Percentiles rank a stretch among this genome's conserved stretches.
phyloP scores from a whole-genome alignment of 2,888 invertebrate species.

The Euzophera pinguis region DNA sequence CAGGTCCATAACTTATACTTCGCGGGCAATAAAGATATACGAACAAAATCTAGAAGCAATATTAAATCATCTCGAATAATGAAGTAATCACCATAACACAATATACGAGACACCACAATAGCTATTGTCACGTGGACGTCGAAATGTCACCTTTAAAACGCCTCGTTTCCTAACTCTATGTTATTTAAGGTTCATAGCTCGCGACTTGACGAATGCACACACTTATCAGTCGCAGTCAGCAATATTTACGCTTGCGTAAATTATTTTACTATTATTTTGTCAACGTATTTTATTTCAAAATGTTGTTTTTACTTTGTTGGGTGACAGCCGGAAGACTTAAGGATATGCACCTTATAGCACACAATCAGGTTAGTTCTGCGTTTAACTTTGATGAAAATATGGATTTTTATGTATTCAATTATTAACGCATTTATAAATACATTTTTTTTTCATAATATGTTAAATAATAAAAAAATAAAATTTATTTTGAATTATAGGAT shows the following conservation, averaged over 20 bases:
- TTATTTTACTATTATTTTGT: not conserved
- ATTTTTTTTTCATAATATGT: no score
- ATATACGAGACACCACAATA: slow-evolving; percentile 22
- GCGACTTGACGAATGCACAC: not conserved
- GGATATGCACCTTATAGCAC: no score
- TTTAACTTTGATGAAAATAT: no score
- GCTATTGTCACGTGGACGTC: slow-evolving; percentile 25
- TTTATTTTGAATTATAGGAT: no score
- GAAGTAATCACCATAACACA: slow-evolving; percentile 22
- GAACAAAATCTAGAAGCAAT: slow-evolving; percentile 24
- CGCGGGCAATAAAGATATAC: slow-evolving; percentile 16
- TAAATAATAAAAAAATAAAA: no score
- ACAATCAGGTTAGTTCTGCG: no score
- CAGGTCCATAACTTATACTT: slow-evolving; percentile 5
- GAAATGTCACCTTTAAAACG: slow-evolving; percentile 22
- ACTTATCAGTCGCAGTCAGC: not conserved
- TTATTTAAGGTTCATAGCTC: not conserved
- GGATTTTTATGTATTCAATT: no score
- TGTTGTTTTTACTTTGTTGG: no score
- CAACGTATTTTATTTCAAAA: no score
- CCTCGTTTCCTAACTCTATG: slow-evolving; percentile 24
- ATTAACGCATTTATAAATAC: no score
- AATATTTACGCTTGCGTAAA: not conserved
- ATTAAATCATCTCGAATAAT: slow-evolving; percentile 32
- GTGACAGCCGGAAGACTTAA: no score